Conservation (phyloP, 2,113 vertebrate species). For the Chrysochloris asiatica region DNA sequence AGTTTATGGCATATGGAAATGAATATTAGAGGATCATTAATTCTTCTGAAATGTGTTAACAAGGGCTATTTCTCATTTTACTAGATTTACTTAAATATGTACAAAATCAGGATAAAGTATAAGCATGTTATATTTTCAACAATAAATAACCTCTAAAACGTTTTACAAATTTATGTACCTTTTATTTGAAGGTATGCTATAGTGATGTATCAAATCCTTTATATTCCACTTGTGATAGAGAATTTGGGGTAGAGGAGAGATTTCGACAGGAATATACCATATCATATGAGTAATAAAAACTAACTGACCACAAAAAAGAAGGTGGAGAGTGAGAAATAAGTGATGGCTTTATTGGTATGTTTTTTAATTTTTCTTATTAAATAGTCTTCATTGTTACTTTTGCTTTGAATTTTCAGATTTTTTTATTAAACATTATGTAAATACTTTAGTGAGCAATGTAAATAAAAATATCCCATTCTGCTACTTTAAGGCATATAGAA, state of each 20-base stretch:
- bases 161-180: not conserved
- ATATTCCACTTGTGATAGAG: not conserved
- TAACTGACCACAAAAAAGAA: not conserved
- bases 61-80: not conserved
- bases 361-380: conserved; percentile 35
- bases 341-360: not conserved
- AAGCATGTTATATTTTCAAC: not conserved
- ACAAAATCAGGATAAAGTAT: not conserved
- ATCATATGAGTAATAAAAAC: not conserved
- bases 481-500: conserved; percentile 22
- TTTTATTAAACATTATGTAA: not conserved
- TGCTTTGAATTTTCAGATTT: conserved; percentile 64
- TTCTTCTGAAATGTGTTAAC: conserved; percentile 29
- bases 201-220: not conserved
- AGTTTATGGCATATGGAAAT: not conserved
- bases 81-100: not conserved
- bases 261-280: not conserved
- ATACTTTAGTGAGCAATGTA: conserved; percentile 33
- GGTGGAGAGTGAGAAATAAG: not conserved
- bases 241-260: rapidly evolving
- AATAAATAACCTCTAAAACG: not conserved
- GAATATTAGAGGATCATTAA: not conserved
- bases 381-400: not conserved
- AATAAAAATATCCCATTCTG: not conserved
- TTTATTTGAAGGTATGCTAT: not conserved